Conservation (phyloP, 1,140 invertebrate species). For the Drusus annulatus region DNA sequence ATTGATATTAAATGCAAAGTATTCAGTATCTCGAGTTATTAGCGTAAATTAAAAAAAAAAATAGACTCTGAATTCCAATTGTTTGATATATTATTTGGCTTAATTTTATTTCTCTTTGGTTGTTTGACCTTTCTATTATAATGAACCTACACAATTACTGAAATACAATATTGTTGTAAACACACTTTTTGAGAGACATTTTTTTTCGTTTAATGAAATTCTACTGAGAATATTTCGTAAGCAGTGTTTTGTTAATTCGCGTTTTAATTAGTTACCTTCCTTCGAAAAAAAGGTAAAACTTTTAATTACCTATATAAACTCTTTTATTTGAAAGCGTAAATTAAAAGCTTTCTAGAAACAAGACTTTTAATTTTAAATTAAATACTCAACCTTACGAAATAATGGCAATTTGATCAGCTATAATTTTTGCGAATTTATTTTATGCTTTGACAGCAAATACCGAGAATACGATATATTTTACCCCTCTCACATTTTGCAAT, state of each 20-base stretch:
- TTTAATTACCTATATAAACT: conserved; percentile 40
- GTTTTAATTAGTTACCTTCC: conserved; percentile 33
- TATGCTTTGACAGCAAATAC: neutral
- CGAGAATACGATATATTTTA: no score
- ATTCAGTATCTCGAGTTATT: no score
- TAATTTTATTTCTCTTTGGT: neutral
- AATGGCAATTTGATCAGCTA: conserved; percentile 37
- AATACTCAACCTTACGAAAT: conserved; percentile 13
- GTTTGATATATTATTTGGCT: no score
- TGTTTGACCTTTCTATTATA: conserved; percentile 17
- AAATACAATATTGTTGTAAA: conserved; percentile 1
- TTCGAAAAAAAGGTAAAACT: conserved; percentile 20
- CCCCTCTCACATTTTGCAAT: no score
- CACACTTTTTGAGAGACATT: conserved; percentile 17
- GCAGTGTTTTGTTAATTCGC: conserved; percentile 24
- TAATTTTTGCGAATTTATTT: conserved; percentile 7
- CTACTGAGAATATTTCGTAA: neutral
- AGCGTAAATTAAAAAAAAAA: no score
- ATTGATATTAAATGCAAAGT: no score
- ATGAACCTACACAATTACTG: conserved; percentile 7
- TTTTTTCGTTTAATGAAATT: neutral
- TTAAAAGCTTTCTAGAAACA: conserved; percentile 24
- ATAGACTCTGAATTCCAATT: no score
- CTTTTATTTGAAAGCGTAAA: conserved; percentile 41
- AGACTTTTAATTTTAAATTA: conserved; percentile 33